phyloP scores from a whole-genome alignment of 2,888 invertebrate genomes.

The Prenolepis imparis region DNA sequence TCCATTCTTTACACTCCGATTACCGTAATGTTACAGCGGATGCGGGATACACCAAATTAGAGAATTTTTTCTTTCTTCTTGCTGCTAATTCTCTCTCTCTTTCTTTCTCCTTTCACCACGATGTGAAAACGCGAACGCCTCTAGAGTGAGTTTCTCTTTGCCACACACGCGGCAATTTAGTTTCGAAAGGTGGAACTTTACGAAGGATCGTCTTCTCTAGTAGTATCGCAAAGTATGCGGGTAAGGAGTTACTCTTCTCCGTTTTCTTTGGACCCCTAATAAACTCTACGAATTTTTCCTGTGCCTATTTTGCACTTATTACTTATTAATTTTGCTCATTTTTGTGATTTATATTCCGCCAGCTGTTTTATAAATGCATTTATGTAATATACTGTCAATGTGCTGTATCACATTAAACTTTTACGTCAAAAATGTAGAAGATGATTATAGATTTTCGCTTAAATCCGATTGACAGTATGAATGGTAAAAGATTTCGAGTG shows the following conservation, averaged over 20 bases:
- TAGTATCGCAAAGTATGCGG: conserved; percentile 62
- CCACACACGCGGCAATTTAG: conserved; percentile 63
- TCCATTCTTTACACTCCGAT: conserved; percentile 39
- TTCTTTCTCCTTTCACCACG: background rate
- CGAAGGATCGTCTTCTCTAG: conserved; percentile 39
- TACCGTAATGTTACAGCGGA: conserved; percentile 47
- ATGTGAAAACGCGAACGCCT: conserved; percentile 29
- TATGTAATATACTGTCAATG: background rate
- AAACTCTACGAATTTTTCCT: conserved; percentile 32
- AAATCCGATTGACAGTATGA: too few relatives aligned
- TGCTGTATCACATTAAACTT: background rate
- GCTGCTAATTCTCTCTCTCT: background rate
- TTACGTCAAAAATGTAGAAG: too few relatives aligned
- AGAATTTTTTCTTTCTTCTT: conserved; percentile 33
- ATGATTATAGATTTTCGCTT: too few relatives aligned
- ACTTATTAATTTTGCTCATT: conserved; percentile 16
- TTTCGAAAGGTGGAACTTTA: conserved; percentile 60
- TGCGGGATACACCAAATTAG: conserved; percentile 51
- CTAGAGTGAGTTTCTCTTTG: conserved; percentile 31
- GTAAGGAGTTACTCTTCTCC: conserved; percentile 53
- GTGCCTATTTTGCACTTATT: conserved; percentile 35
- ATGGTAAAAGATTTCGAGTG: too few relatives aligned
- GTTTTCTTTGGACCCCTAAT: conserved; percentile 8
- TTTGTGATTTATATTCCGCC: background rate
- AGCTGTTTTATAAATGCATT: background rate